phyloP scores from a whole-genome alignment of 2,797 vertebrate genomes.

The Crypturellus tataupa region DNA sequence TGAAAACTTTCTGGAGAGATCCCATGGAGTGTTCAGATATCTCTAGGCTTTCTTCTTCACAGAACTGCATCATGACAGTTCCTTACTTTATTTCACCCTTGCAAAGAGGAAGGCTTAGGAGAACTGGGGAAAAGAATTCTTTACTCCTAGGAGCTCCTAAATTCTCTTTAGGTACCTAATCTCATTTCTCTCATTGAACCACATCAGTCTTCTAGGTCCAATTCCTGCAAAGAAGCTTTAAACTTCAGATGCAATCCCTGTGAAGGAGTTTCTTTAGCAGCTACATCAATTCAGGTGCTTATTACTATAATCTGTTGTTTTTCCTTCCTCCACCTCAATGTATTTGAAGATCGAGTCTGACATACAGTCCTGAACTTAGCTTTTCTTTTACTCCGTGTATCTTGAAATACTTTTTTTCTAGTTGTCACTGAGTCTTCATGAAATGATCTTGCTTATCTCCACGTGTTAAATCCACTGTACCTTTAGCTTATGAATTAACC shows the following conservation, averaged over 20 bases:
- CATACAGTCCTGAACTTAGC: neutral
- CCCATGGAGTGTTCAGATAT: neutral
- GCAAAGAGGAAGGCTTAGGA: neutral
- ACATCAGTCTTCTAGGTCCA: neutral
- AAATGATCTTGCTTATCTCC: neutral
- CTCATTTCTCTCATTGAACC: neutral
- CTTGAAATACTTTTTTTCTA: neutral
- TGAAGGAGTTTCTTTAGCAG: neutral
- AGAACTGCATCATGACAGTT: neutral
- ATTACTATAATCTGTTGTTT: neutral
- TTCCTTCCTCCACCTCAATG: accelerated
- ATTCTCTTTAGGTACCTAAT: neutral
- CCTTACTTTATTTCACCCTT: neutral
- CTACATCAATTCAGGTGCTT: neutral
- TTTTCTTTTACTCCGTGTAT: neutral
- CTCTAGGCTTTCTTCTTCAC: neutral
- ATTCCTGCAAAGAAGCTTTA: neutral
- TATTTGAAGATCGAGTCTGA: neutral
- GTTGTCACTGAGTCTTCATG: neutral
- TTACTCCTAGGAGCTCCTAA: neutral
- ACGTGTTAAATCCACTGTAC: neutral
- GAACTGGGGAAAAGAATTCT: neutral
- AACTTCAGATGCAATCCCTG: neutral
- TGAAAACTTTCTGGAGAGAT: neutral
- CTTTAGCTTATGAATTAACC: neutral